Evolutionary conservation across 2,797 vertebrate genomes (phyloP), one percentile per base, ranked within the genome.

Genomic region (Poeciliopsis presidionis): DNA sequence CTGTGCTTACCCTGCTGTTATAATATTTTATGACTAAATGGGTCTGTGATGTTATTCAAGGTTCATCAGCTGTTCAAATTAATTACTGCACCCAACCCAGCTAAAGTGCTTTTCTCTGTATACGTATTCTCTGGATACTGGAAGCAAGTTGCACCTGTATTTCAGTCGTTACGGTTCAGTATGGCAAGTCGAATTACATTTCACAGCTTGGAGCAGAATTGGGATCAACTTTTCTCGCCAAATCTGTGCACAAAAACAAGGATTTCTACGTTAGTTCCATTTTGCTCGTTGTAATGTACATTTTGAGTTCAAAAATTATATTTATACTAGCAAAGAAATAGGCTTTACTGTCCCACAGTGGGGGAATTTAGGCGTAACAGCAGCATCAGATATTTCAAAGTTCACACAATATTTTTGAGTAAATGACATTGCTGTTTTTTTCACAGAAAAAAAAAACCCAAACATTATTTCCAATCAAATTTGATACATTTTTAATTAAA

Each of bases 111-210:
- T 9, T 53, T 7, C 45, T 30, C 51, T 28, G n/a, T 78, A 25
- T 7, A 2, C 1, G n/a, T 78, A 25, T 7, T 1, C 1, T 90
- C 82, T 78, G 84, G 83, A 75, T 22, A 45, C 1, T 46, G 16
- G 78, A 71, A 2, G 2, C 12, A 0, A 6, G n/a, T 22, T 89
- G 92, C 88, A 84, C 74, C 1, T 47, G 0, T 85, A 72, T 69
- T 89, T 0, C 2, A 0, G 14, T 30, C 39, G 73, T 83, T 92
- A 90, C 85, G 49, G 72, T 72, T 5, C 0, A 1, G 30, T 53
- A 36, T 33, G 47, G 47, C 47, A 51, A 45, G 22, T 70, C 41
- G 7, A 14, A n/a, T 28, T 70, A 16, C 25, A 45, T 45, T 45
- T 70, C 39, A 70, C 45, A 14, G 20, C 39, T 69, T 0, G 4